Base-by-base conservation (phyloP, 2,113 vertebrate species). In the Ameiurus melas region DNA sequence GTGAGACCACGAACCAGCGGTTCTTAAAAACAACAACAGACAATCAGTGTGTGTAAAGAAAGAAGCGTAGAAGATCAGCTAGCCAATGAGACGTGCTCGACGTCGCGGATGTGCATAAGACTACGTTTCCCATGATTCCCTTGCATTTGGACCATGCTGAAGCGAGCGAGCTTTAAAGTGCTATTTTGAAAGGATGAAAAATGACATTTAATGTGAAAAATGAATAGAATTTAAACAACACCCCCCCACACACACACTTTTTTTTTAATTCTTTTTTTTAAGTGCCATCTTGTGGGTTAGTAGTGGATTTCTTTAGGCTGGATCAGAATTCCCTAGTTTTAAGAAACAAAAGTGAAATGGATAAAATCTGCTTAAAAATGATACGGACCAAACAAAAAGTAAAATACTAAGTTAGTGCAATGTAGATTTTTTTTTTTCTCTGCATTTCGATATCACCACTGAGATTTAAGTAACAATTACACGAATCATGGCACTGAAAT, bases 401-500 rank as follows among this genome's bases (percentile, higher is more conserved):
- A 10, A 94, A 94, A 92, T 93, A 83, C 82, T 70, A 96, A 96
- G 95, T 96, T 97, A 98, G 98, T 99, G 97, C 98, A 98, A 98
- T 96, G 96, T 97, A 93, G 90, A 39, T 39, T 43, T 43, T 4
- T 91, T 92, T 93, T 93, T 94, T 89, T 94, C 91, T 90, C 87
- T 80, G 57, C 16, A 36, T 83, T 70, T 68, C 81, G 84, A 77
- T 70, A 78, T 93, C 92, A 91, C 93, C 92, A 93, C 93, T 95
- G 93, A 94, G 94, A 94, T 95, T 83, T 86, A 84, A 83, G 47
- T 14, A 27, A 83, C n/a, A 81, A 68, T 77, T 94, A 92, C 89
- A 91, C 95, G 95, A 95, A 97, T 95, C 96, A 97, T 98, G 97
- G 97, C 97, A 98, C 97, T 97, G 95, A 94, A 95, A 97, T 87